Percentiles rank a stretch among this genome's conserved stretches.
Conservation (phyloP, 2,888 invertebrate genomes). For the Crocallis elinguaria region DNA sequence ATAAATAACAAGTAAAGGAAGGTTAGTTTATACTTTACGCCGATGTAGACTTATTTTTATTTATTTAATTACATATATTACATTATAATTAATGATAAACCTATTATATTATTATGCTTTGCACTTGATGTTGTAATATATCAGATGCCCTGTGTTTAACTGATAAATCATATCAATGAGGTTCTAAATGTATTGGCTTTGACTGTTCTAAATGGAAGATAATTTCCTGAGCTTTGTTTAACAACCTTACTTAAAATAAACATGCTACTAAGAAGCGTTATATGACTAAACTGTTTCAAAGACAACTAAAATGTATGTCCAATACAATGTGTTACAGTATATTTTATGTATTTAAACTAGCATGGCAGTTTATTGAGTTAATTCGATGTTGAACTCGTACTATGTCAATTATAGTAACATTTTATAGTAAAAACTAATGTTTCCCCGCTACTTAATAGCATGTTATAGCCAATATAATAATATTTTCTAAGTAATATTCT, state of each 20-base stretch:
- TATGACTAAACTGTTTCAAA: too few species aligned
- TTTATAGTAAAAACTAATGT: too few species aligned
- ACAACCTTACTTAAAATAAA: too few species aligned
- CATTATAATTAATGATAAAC: conserved; percentile 42
- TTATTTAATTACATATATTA: conserved; percentile 45
- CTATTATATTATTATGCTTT: conserved; percentile 40
- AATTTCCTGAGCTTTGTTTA: too few species aligned
- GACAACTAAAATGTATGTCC: too few species aligned
- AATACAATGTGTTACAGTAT: too few species aligned
- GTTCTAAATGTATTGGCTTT: not conserved
- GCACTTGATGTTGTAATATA: conserved; percentile 37
- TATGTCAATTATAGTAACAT: too few species aligned
- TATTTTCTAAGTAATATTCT: not conserved
- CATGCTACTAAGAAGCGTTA: too few species aligned
- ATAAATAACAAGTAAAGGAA: conserved; percentile 66
- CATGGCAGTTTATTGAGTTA: too few species aligned
- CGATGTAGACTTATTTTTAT: conserved; percentile 43
- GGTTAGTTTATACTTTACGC: conserved; percentile 49
- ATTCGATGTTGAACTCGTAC: too few species aligned
- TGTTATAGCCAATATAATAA: not conserved
- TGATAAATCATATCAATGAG: conserved; percentile 1
- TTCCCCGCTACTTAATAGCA: not conserved
- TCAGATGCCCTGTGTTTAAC: conserved; percentile 24
- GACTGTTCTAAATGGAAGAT: too few species aligned
- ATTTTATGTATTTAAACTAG: too few species aligned